Evolutionary conservation across 2,113 vertebrate genomes (phyloP), one percentile per base, ranked within the genome.

Genomic region (Syngnathus typhle): DNA sequence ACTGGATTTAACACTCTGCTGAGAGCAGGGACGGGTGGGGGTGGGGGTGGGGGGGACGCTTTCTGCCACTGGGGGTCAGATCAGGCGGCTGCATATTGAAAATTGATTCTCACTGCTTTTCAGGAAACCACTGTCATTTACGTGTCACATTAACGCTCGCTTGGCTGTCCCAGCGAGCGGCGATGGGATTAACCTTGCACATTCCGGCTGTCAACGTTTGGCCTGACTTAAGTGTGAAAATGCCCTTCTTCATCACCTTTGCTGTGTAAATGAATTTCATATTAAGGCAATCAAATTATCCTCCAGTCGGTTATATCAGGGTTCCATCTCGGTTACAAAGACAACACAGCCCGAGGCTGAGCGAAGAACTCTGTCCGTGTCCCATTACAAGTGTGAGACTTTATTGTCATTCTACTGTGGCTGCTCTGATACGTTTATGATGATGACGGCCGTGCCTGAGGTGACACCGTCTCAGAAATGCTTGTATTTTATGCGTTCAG

Each of bases 21-120:
- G 73, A 81, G 82, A 80, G 81, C 66, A 9, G 49, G 32, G 43
- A 60, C 69, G 61, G 52, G 36, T 43, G 41, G 9, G 41, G 41
- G 27, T 3, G 41, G 39, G 2, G 39, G 41, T 1, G 65, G 62
- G 70, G 38, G 62, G 44, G 74, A 60, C 64, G 64, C 27, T 49
- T 69, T 59, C 64, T 82, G 62, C 52, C 66, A 73, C 82, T 64
- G 74, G 64, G 81, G 87, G 86, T 87, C 85, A 83, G 21, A 75
- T 62, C 60, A 68, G 81, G 63, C 72, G 78, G 76, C 65, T 64
- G 74, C 73, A 78, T 77, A 82, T 66, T 70, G 75, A 77, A 88
- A 91, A 90, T 89, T 85, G 88, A 91, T 89, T 91, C 80, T 72
- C 52, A 47, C 43, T 70, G 72, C 70, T 81, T 85, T 90, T 85